Conservation (phyloP, 2,888 invertebrate species). For the Andrena hattorfiana region DNA sequence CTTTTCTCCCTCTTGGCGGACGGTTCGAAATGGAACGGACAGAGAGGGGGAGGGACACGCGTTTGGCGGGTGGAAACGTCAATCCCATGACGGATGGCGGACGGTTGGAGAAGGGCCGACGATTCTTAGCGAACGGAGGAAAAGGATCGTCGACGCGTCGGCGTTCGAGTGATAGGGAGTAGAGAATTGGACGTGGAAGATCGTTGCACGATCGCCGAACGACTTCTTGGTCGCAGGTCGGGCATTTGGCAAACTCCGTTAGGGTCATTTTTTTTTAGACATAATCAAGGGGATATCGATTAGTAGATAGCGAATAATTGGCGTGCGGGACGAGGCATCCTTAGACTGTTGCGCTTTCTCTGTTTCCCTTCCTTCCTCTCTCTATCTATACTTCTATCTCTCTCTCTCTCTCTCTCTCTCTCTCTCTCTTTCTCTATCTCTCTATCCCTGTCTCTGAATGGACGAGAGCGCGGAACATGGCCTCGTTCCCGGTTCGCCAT, state of each 20-base stretch:
- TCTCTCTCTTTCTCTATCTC: not conserved
- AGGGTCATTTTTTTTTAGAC: conserved; percentile 62
- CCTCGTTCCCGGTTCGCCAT: conserved; percentile 54
- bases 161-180: conserved; percentile 1
- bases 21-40: not conserved
- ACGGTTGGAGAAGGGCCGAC: conserved; percentile 54
- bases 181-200: conserved; percentile 19
- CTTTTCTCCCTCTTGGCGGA: not conserved
- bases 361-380: not conserved
- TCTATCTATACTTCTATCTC: conserved; percentile 7
- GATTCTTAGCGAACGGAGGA: not conserved
- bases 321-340: conserved; percentile 62
- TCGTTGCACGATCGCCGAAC: conserved; percentile 59
- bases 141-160: not conserved
- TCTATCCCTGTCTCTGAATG: not conserved
- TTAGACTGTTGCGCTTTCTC: conserved; percentile 57
- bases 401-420: not conserved
- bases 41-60: conserved; percentile 15
- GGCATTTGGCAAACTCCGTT: conserved; percentile 73
- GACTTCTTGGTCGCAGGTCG: conserved; percentile 55
- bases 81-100: conserved; percentile 78
- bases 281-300: conserved; percentile 66
- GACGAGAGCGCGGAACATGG: conserved; percentile 30
- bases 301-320: conserved; percentile 73
- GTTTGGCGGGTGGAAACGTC: conserved; percentile 56